Evolutionary conservation across 2,888 invertebrate species (phyloP).

Genomic region (Tortricodes alternella): DNA sequence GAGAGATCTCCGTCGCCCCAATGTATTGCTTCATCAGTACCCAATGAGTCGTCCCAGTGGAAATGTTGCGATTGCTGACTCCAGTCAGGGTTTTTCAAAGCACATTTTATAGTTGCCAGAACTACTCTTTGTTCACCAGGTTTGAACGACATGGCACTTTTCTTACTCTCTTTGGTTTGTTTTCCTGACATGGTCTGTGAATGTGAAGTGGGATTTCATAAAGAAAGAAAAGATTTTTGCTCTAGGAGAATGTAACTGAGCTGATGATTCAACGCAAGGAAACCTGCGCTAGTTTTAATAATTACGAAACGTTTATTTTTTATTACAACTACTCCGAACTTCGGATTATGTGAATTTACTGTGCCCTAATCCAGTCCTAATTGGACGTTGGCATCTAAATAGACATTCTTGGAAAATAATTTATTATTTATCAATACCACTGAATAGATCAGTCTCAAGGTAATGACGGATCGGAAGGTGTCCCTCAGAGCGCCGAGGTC

Average conservation of each 20-base stretch:
- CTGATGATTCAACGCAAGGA: too few relatives aligned
- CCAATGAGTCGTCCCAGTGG: conserved; percentile 81
- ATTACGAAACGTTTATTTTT: too few relatives aligned
- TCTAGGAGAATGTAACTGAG: too few relatives aligned
- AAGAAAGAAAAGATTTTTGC: too few relatives aligned
- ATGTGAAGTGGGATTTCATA: neutral
- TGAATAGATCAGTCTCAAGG: conserved; percentile 76
- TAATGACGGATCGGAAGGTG: conserved; percentile 79
- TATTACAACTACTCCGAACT: too few relatives aligned
- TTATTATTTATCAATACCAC: too few relatives aligned
- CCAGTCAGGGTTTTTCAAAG: conserved; percentile 76
- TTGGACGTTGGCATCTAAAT: too few relatives aligned
- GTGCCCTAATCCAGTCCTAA: too few relatives aligned
- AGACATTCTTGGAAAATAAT: too few relatives aligned
- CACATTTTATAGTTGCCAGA: conserved; percentile 75
- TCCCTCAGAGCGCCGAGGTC: conserved; percentile 76
- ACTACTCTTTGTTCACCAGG: conserved; percentile 56
- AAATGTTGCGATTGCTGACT: conserved; percentile 79
- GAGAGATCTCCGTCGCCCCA: conserved; percentile 73
- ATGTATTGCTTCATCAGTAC: conserved; percentile 62
- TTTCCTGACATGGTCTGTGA: conserved; percentile 40
- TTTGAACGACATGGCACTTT: conserved; percentile 48
- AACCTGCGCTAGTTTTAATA: too few relatives aligned
- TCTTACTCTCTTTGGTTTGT: conserved; percentile 56
- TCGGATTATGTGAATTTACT: too few relatives aligned